A percentile compares a stretch with the other conserved stretches of the same genome.
These are phyloP conservation scores for Xanthia togata DNA, from an alignment of 2,888 invertebrate genomes.

Conservation along the genomic window DNA sequence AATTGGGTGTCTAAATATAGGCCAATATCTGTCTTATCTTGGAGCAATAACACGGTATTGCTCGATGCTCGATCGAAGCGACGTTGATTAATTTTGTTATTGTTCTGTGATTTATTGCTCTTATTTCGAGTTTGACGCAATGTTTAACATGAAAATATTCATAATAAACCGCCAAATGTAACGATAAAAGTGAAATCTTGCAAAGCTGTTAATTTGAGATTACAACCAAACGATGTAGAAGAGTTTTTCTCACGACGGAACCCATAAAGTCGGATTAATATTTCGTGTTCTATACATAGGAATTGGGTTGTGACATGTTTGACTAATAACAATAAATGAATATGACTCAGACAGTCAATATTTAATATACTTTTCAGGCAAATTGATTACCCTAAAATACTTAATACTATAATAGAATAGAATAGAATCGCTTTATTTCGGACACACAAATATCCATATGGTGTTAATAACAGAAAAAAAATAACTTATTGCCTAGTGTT, in stretches of 20 bases:
- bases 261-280: neutral
- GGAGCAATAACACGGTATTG: constrained; percentile 29
- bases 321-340: neutral
- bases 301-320: neutral
- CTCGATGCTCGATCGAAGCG: constrained; percentile 23
- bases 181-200: neutral
- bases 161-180: too few relatives aligned
- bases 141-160: constrained; percentile 5
- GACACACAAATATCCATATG: too few relatives aligned
- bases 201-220: neutral
- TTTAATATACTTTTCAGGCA: constrained; percentile 6
- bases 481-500: too few relatives aligned
- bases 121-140: constrained; percentile 23
- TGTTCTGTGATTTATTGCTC: constrained; percentile 41
- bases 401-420: too few relatives aligned
- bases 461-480: too few relatives aligned
- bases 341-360: neutral
- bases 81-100: constrained; percentile 56
- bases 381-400: neutral
- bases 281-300: constrained; percentile 6
- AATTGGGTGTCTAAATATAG: constrained; percentile 34
- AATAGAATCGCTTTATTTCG: too few relatives aligned
- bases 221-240: neutral
- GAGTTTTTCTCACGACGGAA: neutral
- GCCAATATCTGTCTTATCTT: constrained; percentile 39